Conservation (phyloP, 1,140 invertebrate species). For the Zaprionus africanus region DNA sequence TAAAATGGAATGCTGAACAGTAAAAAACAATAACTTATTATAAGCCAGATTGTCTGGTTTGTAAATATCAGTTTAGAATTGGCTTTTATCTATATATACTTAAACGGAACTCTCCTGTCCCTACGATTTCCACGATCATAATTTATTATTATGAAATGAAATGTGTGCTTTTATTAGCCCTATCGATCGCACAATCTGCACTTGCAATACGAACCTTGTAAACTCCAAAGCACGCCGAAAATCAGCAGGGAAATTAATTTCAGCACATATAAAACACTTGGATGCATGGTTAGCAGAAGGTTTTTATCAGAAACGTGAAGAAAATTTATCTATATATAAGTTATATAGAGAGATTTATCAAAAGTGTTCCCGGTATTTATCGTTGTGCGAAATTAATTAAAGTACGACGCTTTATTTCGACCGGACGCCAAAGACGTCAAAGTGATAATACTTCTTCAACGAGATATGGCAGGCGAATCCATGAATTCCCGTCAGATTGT, state of each 20-base stretch:
- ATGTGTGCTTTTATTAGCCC: constrained; percentile 20
- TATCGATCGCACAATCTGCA: constrained; percentile 8
- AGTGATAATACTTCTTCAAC: constrained; percentile 5
- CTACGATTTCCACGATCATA: no score
- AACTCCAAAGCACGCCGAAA: constrained; percentile 24
- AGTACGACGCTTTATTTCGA: neutral
- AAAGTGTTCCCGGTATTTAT: neutral
- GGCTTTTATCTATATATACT: no score
- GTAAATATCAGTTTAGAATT: no score
- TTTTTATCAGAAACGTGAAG: neutral
- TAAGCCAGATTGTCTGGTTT: no score
- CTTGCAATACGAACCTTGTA: constrained; percentile 60
- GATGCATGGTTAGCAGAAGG: constrained; percentile 42
- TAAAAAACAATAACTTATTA: no score
- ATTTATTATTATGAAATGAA: neutral
- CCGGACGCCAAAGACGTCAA: constrained; percentile 1
- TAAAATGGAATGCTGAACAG: neutral
- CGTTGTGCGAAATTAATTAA: constrained; percentile 4
- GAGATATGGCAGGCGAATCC: constrained; percentile 15
- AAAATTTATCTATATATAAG: constrained; percentile 13
- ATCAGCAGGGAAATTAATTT: constrained; percentile 42
- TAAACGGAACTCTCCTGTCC: no score
- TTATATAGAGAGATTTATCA: constrained; percentile 1
- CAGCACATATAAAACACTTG: constrained; percentile 32
- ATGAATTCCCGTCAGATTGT: constrained; percentile 47